Base-by-base conservation (phyloP, 2,888 invertebrate genomes). In the Pachydiplax longipennis region DNA sequence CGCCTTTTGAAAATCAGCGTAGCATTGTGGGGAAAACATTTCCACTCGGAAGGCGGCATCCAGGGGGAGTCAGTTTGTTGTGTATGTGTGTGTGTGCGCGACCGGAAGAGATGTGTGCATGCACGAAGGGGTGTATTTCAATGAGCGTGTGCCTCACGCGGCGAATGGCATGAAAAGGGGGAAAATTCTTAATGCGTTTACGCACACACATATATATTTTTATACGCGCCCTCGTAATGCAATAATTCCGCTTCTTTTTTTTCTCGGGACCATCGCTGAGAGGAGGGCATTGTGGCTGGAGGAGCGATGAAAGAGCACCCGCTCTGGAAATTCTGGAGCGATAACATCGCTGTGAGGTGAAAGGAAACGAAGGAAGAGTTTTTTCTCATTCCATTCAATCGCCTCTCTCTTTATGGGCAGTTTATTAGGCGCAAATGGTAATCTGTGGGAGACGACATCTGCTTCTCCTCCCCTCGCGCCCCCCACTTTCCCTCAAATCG, bases 11-110 rank as follows among this genome's bases (percentile, higher is more conserved):
- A 87, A 87, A 87, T 15, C 61, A 37, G 65, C 22, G 87, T 10
- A 31, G 87, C 87, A 87, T 87, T 87, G 61, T 87, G 87, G 87
- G 44, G 87, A 87, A 61, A 87, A 87, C 58, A 61, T 87, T 61
- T 83, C 83, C 83, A 58, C 65, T 37, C n/a, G 87, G 61, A 65
- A 65, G 73, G 73, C 73, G 73, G 31, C 31, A 53, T 53, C 53
- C 53, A 53, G 18, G 53, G 25, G 25, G 73, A 73, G 25, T 73
- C 13, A 31, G 8, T 73, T 12, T 73, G 73, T 65, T 73, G 53
- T 73, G n/a, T 65, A n/a, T n/a, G 65, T 65, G 65, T 65, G 65
- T 65, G 65, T 10, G 73, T 31, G 25, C 73, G 13, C 73, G 18
- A 13, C 73, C 73, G 73, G 73, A 73, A 73, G 73, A 31, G 73